Evolutionary conservation across 2,797 vertebrate species (phyloP).

Genomic region (Octomys mimax): DNA sequence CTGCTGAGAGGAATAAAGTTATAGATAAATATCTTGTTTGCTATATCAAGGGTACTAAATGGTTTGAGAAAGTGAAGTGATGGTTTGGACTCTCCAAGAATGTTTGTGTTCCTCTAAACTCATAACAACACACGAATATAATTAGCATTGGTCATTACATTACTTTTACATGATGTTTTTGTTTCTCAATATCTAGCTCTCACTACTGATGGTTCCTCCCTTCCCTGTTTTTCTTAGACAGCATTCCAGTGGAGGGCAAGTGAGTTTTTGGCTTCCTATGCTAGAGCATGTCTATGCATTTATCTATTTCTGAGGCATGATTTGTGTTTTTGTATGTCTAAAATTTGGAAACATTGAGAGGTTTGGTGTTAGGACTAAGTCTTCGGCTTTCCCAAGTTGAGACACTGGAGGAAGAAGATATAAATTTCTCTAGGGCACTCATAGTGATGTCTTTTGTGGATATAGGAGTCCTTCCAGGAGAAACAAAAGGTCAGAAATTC

Average conservation of each 20-base stretch:
- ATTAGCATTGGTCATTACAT: neutral
- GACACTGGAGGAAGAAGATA: neutral
- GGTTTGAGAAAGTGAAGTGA: neutral
- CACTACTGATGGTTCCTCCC: neutral
- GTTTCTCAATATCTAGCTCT: neutral
- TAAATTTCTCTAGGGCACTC: neutral
- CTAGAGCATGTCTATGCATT: neutral
- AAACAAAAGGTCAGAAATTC: neutral
- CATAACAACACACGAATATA: neutral
- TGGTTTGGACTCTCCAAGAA: neutral
- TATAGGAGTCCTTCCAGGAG: neutral
- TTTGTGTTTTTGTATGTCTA: neutral
- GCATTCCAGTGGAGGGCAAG: neutral
- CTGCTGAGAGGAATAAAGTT: slow-evolving; percentile 39
- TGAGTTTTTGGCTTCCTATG: neutral
- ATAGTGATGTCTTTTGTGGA: neutral
- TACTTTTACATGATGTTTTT: neutral
- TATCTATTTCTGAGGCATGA: neutral
- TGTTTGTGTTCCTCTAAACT: neutral
- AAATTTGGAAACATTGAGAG: neutral
- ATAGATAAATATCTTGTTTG: neutral
- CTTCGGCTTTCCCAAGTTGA: neutral
- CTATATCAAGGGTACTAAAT: slow-evolving; percentile 24
- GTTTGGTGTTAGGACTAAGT: neutral
- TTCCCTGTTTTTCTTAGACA: neutral